Evolutionary conservation across 2,113 vertebrate genomes (phyloP), one percentile per base, ranked within the genome.

Genomic region (Antigone vipio): DNA sequence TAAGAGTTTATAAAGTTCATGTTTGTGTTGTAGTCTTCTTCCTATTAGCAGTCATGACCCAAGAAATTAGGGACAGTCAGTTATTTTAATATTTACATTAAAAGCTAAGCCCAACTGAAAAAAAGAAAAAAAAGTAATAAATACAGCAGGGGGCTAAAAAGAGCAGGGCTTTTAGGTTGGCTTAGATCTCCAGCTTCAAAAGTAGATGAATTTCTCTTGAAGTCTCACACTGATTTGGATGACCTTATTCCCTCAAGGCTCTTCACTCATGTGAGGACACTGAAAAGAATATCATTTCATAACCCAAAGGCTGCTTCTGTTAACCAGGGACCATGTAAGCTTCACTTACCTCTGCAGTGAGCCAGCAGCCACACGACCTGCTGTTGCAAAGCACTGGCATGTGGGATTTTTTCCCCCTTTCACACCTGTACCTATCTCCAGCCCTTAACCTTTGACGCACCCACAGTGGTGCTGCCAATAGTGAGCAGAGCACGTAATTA

Each of bases 141-240:
- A 94, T 74, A 77, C 18, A 81, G 32, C 42, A 85, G 35, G 82
- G 73, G 81, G 42, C 17, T 88, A 89, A 64, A 77, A 93, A 60
- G 15, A 91, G 19, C 22, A 64, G 11, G 30, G 44, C 15, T 78
- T 89, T 92, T 72, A 91, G 69, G 35, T 81, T 94, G 67, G 15
- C 80, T 93, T 79, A 85, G 69, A 95, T 87, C 35, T 96, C 45
- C 76, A 53, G 14, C 59, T 92, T 82, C 88, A 90, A 68, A 96
- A 95, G 82, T 35, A 38, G 56, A 86, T 62, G 0, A 80, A 77
- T 86, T 86, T 15, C 20, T 86, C 45, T 89, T 49, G 69, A 85
- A 89, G 58, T 85, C 32, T 68, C 42, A 38, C 49, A 60, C 9
- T 56, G 53, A 38, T 86, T 84, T 64, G n/a, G 11, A 75, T 20